Base-by-base conservation (phyloP, 2,888 invertebrate genomes). In the Sceliomorpha sp. region DNA sequence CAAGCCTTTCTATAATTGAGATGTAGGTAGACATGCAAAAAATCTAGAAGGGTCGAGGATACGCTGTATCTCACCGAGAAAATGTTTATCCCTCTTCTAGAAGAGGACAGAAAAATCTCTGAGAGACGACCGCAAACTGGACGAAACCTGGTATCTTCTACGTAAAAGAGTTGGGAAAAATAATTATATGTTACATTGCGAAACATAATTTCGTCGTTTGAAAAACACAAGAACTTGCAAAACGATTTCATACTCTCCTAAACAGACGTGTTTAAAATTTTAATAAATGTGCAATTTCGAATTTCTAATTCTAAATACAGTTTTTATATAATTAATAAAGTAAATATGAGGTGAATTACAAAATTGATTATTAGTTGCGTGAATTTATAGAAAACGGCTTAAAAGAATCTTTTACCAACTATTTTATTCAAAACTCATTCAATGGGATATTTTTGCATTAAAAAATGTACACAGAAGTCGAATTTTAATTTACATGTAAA, bases 1-100 rank as follows among this genome's bases (percentile, higher is more conserved):
- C 86, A 86, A 87, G 85, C 82, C 86, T 86, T 87, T 87, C 86
- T 86, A 85, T 87, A 87, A 87, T 87, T 87, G 87, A 87, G 87
- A 86, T 85, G 86, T 78, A 71, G 85, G 81, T 82, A 80, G 86
- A 85, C 84, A 83, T 74, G 76, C 81, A 82, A 83, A 81, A 85
- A 84, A 83, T 80, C 78, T 60, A 80, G 81, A 81, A 80, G 74
- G 72, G 73, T 73, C 79, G 81, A 79, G 80, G 81, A 85, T 84
- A 80, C 82, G 74, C 72, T 74, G 74, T 72, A 77, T 64, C 67
- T 77, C 78, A 72, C 72, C 73, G 75, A 79, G 78, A 73, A 78
- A 74, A 76, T 72, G 74, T 75, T 73, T 69, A 74, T 76, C 71
- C 64, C 58, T 55, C 60, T 47, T 70, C 32, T 60, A 45, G 13